Percentiles rank a stretch among this genome's conserved stretches.
Evolutionary conservation across 2,113 vertebrate species (phyloP).

Genomic region (Emydocephalus ijimae): DNA sequence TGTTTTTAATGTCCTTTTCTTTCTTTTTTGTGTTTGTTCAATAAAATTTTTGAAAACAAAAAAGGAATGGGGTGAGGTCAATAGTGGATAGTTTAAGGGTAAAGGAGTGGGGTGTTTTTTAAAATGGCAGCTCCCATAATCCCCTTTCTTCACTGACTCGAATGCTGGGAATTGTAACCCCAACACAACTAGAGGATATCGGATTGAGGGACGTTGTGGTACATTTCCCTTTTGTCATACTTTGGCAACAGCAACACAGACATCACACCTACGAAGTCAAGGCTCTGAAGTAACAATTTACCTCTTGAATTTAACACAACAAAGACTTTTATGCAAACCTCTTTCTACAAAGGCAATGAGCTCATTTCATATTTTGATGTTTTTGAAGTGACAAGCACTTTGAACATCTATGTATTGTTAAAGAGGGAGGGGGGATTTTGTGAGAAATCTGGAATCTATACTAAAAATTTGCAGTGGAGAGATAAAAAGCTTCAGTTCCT

Average conservation of each 20-base stretch:
- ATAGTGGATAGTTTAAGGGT: too few species aligned
- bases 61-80: too few species aligned
- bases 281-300: not conserved
- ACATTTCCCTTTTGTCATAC: not conserved
- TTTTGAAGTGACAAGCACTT: not conserved
- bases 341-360: not conserved
- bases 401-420: not conserved
- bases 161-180: not conserved
- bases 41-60: too few species aligned
- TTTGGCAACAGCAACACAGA: not conserved
- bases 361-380: not conserved
- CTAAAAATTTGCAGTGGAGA: too few species aligned
- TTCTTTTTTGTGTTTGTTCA: too few species aligned
- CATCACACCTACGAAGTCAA: not conserved
- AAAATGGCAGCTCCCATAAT: not conserved
- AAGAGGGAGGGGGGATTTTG: not conserved
- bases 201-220: not conserved
- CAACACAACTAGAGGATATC: not conserved
- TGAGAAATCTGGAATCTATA: not conserved
- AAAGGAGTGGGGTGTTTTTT: too few species aligned
- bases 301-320: not conserved
- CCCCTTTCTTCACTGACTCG: not conserved
- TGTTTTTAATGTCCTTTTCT: too few species aligned
- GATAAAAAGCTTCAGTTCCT: not conserved
- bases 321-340: not conserved